Conservation (phyloP, 2,888 invertebrate species). For the Meteorus colon region DNA sequence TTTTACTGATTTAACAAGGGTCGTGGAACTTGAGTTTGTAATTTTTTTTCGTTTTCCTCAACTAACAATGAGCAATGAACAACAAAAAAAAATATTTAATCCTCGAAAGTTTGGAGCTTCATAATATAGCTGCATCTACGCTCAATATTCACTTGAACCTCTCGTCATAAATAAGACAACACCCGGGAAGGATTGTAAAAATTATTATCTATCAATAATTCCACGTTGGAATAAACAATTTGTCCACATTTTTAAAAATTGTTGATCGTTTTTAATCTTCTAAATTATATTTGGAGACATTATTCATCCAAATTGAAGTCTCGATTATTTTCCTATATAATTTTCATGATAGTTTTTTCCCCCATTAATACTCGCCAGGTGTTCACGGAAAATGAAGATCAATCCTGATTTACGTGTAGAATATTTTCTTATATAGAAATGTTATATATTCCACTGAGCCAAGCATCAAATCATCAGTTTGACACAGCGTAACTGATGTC, state of each 20-base stretch:
- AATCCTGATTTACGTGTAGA: neutral
- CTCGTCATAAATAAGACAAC: too few relatives aligned
- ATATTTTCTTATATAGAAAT: neutral
- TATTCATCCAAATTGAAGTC: too few relatives aligned
- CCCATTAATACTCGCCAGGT: neutral
- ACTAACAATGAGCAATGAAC: neutral
- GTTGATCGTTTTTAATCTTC: too few relatives aligned
- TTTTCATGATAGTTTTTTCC: too few relatives aligned
- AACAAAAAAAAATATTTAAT: neutral
- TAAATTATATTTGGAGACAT: too few relatives aligned
- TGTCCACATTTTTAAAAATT: too few relatives aligned
- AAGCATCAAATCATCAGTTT: neutral
- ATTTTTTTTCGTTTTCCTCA: slow-evolving; percentile 2
- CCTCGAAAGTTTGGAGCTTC: neutral
- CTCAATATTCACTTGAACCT: neutral
- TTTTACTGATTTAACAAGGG: neutral
- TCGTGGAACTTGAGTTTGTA: neutral
- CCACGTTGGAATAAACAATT: too few relatives aligned
- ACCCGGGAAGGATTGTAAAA: too few relatives aligned
- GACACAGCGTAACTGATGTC: slow-evolving; percentile 16
- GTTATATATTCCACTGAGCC: neutral
- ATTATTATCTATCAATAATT: too few relatives aligned
- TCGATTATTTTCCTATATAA: too few relatives aligned
- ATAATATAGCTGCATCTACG: neutral
- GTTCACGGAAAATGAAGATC: neutral